Conservation (phyloP, 2,113 vertebrate genomes). For the Syngnathus scovelli region DNA sequence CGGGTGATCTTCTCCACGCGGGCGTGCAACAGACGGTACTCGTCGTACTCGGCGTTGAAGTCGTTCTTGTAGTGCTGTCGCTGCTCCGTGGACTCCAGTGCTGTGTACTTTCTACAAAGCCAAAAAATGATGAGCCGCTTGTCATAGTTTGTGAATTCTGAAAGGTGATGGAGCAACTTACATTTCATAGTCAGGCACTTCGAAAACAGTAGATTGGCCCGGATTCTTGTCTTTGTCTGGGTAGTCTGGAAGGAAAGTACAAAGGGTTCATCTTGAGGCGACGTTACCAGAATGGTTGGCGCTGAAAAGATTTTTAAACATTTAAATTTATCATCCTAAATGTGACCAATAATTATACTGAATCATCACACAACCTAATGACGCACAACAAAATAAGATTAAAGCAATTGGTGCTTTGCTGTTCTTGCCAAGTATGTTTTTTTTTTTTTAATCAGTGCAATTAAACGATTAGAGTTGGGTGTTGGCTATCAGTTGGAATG, state of each 20-base stretch:
- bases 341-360: background rate
- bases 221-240: slow-evolving; percentile 66
- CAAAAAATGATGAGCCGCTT: background rate
- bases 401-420: background rate
- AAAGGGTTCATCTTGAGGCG: background rate
- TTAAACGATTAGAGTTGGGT: background rate
- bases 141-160: background rate
- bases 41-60: slow-evolving; percentile 86
- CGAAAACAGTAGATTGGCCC: slow-evolving; percentile 65
- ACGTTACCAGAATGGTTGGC: background rate
- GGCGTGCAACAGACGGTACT: slow-evolving; percentile 80
- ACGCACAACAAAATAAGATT: background rate
- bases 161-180: slow-evolving; percentile 63
- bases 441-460: background rate
- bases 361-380: background rate
- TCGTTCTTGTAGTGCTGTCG: slow-evolving; percentile 83
- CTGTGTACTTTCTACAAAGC: slow-evolving; percentile 76
- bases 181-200: slow-evolving; percentile 79
- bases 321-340: background rate
- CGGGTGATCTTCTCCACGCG: slow-evolving; percentile 75
- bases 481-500: background rate
- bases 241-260: slow-evolving; percentile 51
- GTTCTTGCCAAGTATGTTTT: background rate
- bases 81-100: slow-evolving; percentile 79
- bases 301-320: background rate